Evolutionary conservation across 2,888 invertebrate species (phyloP).

Genomic region (Vesta saturnalis): DNA sequence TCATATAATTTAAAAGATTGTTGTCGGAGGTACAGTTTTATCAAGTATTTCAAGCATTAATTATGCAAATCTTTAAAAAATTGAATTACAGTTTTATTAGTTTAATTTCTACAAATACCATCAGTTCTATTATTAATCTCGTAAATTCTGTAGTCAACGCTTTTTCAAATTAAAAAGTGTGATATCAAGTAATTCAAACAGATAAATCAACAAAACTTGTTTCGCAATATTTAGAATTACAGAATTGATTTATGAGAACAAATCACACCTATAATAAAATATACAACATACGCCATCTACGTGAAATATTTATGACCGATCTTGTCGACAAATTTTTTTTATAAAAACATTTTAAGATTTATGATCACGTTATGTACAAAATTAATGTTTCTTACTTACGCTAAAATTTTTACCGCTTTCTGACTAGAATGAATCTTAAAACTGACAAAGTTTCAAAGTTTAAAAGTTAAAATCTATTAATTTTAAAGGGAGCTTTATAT

Average conservation of each 20-base stretch:
- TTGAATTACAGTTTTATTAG: constrained; percentile 30
- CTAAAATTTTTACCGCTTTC: not conserved
- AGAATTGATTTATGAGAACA: constrained; percentile 5
- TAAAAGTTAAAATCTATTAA: constrained; percentile 1
- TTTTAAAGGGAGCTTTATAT: not conserved
- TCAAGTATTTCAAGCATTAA: constrained; percentile 28
- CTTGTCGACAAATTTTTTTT: no score
- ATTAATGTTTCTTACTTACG: not conserved
- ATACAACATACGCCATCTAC: not conserved
- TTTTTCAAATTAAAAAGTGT: no score
- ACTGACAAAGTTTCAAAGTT: not conserved
- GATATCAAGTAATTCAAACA: no score
- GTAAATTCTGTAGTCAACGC: no score
- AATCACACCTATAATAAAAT: not conserved
- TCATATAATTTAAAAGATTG: constrained; percentile 5
- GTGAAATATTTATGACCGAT: not conserved
- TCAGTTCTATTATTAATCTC: constrained; percentile 13
- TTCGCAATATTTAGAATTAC: not conserved
- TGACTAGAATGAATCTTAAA: not conserved
- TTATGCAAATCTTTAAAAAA: constrained; percentile 24
- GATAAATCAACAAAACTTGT: not conserved
- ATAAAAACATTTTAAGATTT: not conserved
- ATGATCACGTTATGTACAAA: not conserved
- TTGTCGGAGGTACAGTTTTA: constrained; percentile 5
- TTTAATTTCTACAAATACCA: constrained; percentile 21